Evolutionary conservation across 2,113 vertebrate genomes (phyloP).

Genomic region (Conger conger): DNA sequence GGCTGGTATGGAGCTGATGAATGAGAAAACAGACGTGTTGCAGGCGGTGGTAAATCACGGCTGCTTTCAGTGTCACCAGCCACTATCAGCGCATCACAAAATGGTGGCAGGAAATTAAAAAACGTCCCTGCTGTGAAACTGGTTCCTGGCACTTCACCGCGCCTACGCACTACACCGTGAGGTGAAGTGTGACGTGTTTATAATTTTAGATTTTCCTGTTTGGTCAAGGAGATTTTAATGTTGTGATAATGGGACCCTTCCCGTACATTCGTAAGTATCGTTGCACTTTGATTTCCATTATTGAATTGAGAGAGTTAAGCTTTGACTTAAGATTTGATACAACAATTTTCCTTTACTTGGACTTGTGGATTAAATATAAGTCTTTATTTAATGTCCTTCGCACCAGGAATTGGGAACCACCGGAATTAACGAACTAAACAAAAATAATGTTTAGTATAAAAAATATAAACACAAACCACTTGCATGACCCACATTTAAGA

Average conservation of each 20-base stretch:
- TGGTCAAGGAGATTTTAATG: neutral
- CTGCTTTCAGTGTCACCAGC: neutral
- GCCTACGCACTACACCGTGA: neutral
- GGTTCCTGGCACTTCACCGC: neutral
- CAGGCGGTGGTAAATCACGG: neutral
- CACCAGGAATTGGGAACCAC: neutral
- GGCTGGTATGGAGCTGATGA: neutral
- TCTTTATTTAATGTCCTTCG: neutral
- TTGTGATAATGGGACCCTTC: neutral
- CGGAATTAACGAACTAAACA: neutral
- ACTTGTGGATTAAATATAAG: neutral
- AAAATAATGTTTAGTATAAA: too few relatives aligned
- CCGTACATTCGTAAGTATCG: neutral
- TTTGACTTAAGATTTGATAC: neutral
- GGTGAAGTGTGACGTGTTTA: neutral
- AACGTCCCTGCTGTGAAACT: neutral
- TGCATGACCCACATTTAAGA: neutral
- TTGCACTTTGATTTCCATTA: neutral
- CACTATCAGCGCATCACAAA: neutral
- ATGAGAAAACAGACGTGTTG: neutral
- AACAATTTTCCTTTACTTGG: neutral
- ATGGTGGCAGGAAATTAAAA: neutral
- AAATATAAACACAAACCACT: too few relatives aligned
- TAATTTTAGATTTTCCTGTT: neutral
- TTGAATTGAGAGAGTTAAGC: neutral